These are phyloP conservation scores for Yponomeuta sedellus DNA, from an alignment of 2,888 invertebrate genomes.

Conservation along the genomic window DNA sequence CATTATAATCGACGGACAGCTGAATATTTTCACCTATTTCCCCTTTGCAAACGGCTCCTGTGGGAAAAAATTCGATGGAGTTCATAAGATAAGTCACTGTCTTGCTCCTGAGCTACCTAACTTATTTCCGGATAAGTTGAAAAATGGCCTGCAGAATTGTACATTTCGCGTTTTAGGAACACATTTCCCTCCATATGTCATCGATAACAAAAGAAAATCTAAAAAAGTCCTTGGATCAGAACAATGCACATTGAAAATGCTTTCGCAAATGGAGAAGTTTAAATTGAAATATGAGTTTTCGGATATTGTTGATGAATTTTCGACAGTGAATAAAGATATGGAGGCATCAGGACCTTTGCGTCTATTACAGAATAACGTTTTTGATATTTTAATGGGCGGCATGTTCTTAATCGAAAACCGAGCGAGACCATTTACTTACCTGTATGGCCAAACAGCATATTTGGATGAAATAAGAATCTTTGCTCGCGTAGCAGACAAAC, in stretches of 20 bases:
- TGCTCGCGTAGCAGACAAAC: slow-evolving; percentile 34
- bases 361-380: slow-evolving; percentile 26
- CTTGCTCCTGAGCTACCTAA: not conserved
- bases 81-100: slow-evolving; percentile 9
- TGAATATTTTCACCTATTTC: slow-evolving; percentile 4
- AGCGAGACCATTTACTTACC: slow-evolving; percentile 32
- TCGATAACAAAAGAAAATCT: not conserved
- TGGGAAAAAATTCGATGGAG: not conserved
- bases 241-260: slow-evolving; percentile 31
- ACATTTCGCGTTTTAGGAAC: slow-evolving; percentile 6
- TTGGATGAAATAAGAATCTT: slow-evolving; percentile 37
- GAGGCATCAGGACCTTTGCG: slow-evolving; percentile 32
- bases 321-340: slow-evolving; percentile 25
- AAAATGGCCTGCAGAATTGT: not conserved
- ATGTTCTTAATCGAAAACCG: slow-evolving; percentile 29
- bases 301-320: slow-evolving; percentile 25
- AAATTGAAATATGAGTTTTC: slow-evolving; percentile 34
- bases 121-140: slow-evolving; percentile 7
- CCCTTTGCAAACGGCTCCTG: slow-evolving; percentile 8
- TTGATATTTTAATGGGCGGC: slow-evolving; percentile 31
- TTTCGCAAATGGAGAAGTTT: slow-evolving; percentile 39
- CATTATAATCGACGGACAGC: not conserved
- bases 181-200: slow-evolving; percentile 10
- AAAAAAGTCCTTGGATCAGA: slow-evolving; percentile 26
- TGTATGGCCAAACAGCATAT: slow-evolving; percentile 35